phyloP scores from a whole-genome alignment of 2,113 vertebrate genomes.

The Caracal caracal region DNA sequence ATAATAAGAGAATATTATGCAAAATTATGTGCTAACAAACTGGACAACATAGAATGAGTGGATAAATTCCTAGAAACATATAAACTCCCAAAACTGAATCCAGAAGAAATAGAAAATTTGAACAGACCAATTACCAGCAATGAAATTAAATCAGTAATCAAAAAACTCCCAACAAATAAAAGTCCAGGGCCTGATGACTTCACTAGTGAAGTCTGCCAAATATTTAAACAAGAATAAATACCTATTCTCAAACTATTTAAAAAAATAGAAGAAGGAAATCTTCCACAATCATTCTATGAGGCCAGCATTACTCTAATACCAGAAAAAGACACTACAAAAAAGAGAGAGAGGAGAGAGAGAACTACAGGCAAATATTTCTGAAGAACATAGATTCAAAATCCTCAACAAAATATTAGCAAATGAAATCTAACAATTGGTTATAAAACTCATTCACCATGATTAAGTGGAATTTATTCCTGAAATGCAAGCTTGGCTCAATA shows the following conservation, averaged over 20 bases:
- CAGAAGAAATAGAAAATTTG: not conserved
- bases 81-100: not conserved
- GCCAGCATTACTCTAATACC: not conserved
- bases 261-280: not conserved
- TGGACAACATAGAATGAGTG: not conserved
- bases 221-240: not conserved
- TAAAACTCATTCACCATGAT: not conserved
- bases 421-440: not conserved
- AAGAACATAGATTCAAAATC: not conserved
- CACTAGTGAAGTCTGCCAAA: not conserved
- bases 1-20: not conserved
- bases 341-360: not conserved
- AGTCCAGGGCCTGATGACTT: not conserved
- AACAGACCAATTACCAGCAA: not conserved
- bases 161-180: not conserved
- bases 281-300: not conserved
- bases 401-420: not conserved
- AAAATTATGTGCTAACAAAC: not conserved
- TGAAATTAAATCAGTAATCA: not conserved
- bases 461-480: too few relatives aligned
- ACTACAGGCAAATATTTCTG: not conserved
- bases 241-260: not conserved
- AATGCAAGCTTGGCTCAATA: too few relatives aligned
- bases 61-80: not conserved
- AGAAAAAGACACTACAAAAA: not conserved